These are phyloP conservation scores for Heliocidaris erythrogramma DNA, from an alignment of 35 echinoderm and acorn worm genomes.

Conservation along the genomic window DNA sequence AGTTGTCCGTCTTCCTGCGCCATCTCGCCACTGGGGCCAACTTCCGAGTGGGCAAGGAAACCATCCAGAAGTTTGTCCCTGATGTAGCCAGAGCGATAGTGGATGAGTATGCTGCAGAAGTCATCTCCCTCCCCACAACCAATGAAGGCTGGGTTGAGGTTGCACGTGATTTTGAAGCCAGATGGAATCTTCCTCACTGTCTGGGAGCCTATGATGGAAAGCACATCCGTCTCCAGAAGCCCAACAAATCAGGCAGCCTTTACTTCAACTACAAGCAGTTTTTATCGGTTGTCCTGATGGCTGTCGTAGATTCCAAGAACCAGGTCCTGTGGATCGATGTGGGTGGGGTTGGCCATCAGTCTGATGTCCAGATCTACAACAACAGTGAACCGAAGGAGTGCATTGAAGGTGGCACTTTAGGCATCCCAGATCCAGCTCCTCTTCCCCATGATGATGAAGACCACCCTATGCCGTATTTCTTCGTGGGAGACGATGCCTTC, in stretches of 20 bases:
- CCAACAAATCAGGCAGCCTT: conserved; percentile 56
- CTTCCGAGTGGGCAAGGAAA: conserved; percentile 34
- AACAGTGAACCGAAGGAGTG: conserved; percentile 56
- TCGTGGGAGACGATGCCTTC: conserved; percentile 55
- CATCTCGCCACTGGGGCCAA: conserved; percentile 33
- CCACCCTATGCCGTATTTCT: conserved; percentile 39
- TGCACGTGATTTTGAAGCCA: conserved; percentile 36
- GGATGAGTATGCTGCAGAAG: conserved; percentile 31
- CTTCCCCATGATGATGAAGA: conserved; percentile 48
- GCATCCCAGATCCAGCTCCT: conserved; percentile 44
- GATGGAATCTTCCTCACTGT: conserved; percentile 57
- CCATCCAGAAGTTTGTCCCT: conserved; percentile 34
- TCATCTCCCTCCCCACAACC: conserved; percentile 29
- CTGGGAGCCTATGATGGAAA: conserved; percentile 70
- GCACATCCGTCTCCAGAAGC: conserved; percentile 63
- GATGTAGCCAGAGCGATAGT: conserved; percentile 32
- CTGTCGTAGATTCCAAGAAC: conserved; percentile 53
- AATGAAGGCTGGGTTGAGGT: conserved; percentile 30
- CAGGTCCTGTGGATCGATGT: conserved; percentile 51
- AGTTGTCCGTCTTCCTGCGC: conserved; percentile 21
- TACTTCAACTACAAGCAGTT: conserved; percentile 68
- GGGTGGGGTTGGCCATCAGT: conserved; percentile 33
- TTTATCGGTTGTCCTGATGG: conserved; percentile 67
- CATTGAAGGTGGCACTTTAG: conserved; percentile 47
- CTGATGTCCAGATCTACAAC: conserved; percentile 64